Evolutionary conservation across 2,888 invertebrate genomes (phyloP), one percentile per base, ranked within the genome.

Genomic region (Boloria selene): DNA sequence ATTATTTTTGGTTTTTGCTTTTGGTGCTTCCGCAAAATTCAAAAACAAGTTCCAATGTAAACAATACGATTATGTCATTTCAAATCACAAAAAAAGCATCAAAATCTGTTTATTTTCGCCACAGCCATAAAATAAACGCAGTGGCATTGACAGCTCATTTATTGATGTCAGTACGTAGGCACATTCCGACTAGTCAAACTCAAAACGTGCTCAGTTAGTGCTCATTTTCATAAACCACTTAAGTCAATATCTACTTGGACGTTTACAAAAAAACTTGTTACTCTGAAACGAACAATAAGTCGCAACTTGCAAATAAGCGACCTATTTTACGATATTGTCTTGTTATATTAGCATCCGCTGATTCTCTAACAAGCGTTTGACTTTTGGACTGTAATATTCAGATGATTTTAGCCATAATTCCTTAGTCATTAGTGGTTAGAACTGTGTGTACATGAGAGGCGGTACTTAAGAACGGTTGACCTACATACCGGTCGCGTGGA

Each of bases 401-500:
- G 52, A 22, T 51, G n/a, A 72, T 50, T 65, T 18, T 70, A 31
- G 44, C 17, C 38, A 54, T 60, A 65, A 70, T 61, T 7, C 6
- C 7, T 7, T 31, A 26, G 3, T 3, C 0, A 0, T 45, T 71
- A 75, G 54, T 38, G 71, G 64, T 55, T 53, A 69, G 55, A 73
- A 69, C 73, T 10, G 70, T 68, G 80, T 85, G 65, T 13, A 26
- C 4, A 16, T n/a, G 13, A 6, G 78, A 68, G 75, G 70, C 71
- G 74, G 75, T 76, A 75, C 73, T 75, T 70, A 68, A 73, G 74
- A 87, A 83, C 86, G 86, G 85, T 83, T 83, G 88, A 79, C 89
- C 88, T 73, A 89, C 85, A 88, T 88, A 82, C 85, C 85, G 82
- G 77, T 79, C 81, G 82, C 75, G 78, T 74, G 81, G 79, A 79